These are phyloP conservation scores for Sinohyriopsis cumingii DNA, from an alignment of 2,888 invertebrate genomes.

Conservation along the genomic window DNA sequence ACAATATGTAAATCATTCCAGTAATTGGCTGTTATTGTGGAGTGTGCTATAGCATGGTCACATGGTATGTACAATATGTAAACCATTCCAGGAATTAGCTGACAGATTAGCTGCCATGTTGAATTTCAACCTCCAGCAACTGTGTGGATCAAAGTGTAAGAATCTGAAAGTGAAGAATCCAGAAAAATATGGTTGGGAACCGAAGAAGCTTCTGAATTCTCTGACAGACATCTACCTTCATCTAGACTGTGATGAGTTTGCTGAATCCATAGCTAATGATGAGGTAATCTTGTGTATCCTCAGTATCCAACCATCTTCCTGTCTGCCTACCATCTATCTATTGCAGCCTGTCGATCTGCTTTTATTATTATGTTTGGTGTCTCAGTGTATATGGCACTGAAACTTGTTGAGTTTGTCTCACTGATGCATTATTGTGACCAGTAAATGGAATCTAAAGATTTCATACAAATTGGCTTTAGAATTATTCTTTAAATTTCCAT, in stretches of 20 bases:
- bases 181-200: constrained; percentile 98
- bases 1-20: constrained; percentile 30
- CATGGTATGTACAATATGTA: too few species aligned
- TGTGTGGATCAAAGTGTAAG: constrained; percentile 97
- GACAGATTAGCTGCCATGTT: constrained; percentile 97
- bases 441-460: too few species aligned
- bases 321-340: too few species aligned
- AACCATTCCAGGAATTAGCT: constrained; percentile 81
- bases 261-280: constrained; percentile 89
- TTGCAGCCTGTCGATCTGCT: too few species aligned
- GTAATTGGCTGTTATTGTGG: constrained; percentile 80
- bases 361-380: background rate
- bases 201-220: constrained; percentile 89
- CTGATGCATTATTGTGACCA: background rate
- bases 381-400: too few species aligned
- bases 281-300: constrained; percentile 79
- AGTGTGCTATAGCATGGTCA: too few species aligned
- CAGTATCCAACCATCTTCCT: too few species aligned
- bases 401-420: too few species aligned
- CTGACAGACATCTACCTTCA: constrained; percentile 97
- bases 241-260: constrained; percentile 88
- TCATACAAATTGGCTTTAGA: too few species aligned
- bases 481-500: too few species aligned
- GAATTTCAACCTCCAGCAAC: constrained; percentile 96
- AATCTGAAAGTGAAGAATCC: constrained; percentile 91